These are phyloP conservation scores for Cryptocephalus primarius DNA, from an alignment of 2,888 invertebrate species.

Conservation along the genomic window DNA sequence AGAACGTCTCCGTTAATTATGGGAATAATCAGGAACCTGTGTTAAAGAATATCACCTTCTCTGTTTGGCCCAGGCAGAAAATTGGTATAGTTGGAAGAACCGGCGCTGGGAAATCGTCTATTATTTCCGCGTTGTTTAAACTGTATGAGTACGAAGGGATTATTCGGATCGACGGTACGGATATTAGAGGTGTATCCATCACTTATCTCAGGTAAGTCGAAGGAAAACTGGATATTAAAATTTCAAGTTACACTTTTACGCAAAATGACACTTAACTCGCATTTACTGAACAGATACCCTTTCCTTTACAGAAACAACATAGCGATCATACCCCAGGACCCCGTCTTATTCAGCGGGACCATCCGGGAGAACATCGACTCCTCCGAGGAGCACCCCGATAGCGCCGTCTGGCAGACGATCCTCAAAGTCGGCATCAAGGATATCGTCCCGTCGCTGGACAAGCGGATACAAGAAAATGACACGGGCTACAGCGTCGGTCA, in stretches of 20 bases:
- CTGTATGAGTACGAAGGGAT: slow-evolving; percentile 4
- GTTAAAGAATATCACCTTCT: slow-evolving; percentile 33
- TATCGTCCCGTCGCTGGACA: slow-evolving; percentile 27
- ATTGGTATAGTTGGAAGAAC: slow-evolving; percentile 7
- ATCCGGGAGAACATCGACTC: slow-evolving; percentile 35
- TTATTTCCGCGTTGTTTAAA: slow-evolving; percentile 5
- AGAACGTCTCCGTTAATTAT: slow-evolving; percentile 49
- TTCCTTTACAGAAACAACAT: slow-evolving; percentile 32
- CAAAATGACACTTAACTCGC: too few species aligned
- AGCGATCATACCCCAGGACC: slow-evolving; percentile 42
- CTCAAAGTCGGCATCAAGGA: slow-evolving; percentile 27
- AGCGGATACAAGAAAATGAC: slow-evolving; percentile 2
- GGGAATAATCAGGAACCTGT: slow-evolving; percentile 31
- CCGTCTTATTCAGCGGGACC: slow-evolving; percentile 41
- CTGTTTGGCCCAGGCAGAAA: slow-evolving; percentile 1
- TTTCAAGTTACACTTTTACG: too few species aligned
- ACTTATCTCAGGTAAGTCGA: slow-evolving; percentile 4
- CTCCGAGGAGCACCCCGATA: slow-evolving; percentile 13
- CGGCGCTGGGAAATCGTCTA: slow-evolving; percentile 8
- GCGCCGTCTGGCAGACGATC: slow-evolving; percentile 17
- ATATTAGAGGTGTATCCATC: slow-evolving; percentile 35
- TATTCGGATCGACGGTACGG: slow-evolving; percentile 6
- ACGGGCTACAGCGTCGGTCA: slow-evolving; percentile 39
- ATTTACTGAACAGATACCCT: too few species aligned
- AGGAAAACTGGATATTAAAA: too few species aligned